Conservation (phyloP, 2,113 vertebrate genomes). For the Microcebus tavaratra region DNA sequence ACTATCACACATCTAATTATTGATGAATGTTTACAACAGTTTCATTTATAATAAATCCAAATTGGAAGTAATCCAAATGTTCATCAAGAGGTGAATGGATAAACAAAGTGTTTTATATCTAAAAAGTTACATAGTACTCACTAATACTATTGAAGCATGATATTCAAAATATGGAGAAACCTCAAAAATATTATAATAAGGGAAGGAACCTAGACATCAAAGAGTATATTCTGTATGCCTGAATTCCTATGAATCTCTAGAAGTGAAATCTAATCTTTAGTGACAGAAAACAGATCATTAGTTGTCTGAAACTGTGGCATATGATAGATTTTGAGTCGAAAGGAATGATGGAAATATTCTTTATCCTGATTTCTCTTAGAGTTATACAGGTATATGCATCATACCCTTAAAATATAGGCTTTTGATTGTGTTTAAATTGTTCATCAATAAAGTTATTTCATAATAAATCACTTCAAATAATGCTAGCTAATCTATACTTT, state of each 20-base stretch:
- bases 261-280: background rate
- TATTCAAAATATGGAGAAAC: background rate
- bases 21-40: background rate
- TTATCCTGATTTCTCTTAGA: background rate
- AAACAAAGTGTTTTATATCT: background rate
- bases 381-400: background rate
- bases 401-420: background rate
- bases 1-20: background rate
- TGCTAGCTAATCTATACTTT: background rate
- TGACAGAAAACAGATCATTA: background rate
- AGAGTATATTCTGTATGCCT: background rate
- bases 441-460: background rate
- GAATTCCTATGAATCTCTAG: background rate
- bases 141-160: background rate
- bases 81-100: background rate
- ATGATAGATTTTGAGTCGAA: background rate
- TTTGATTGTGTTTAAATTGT: background rate
- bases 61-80: background rate
- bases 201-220: background rate
- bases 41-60: background rate
- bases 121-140: background rate
- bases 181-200: background rate
- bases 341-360: background rate
- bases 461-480: background rate
- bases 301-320: background rate